Evolutionary conservation across 2,888 invertebrate genomes (phyloP), one percentile per base, ranked within the genome.

Genomic region (Calameuta pallipes): DNA sequence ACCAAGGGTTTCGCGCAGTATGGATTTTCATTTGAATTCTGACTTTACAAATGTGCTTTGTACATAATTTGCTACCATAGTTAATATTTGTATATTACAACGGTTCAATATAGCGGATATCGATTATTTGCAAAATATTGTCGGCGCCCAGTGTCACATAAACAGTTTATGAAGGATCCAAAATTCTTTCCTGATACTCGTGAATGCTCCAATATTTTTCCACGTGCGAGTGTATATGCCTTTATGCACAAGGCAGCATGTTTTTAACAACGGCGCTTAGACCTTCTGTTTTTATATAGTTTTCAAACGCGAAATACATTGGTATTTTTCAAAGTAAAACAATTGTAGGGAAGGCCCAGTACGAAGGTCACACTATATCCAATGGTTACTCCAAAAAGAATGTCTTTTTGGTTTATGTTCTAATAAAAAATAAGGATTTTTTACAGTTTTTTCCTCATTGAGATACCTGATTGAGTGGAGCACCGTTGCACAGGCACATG

Each of bases 41-140:
- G 77, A 80, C 80, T 80, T 80, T 82, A 82, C 79, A 80, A 83
- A 83, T 83, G 81, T 81, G 83, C 83, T 83, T 83, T 83, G 83
- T 83, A 83, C 68, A 83, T 83, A 82, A 56, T 56, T 77, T 74
- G 81, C 81, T 82, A 76, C 78, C 76, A 80, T 76, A 79, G 79
- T 82, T 79, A 78, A 79, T 80, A 80, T 80, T 82, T 82, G 81
- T 82, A 82, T 80, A 82, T 82, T 82, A 79, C 78, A 81, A 79
- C 56, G 56, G 56, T 56, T 56, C 56, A 56, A 56, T 56, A 56
- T 56, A 56, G 56, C 56, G 23, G 56, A 56, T 56, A 56, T 23
- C 9, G 56, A 56, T 56, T 23, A 56, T 56, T 56, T 56, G 56
- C 56, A 56, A 56, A 56, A 23, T 56, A 56, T 56, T 56, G 56